Evolutionary conservation across 2,888 invertebrate species (phyloP), one percentile per base, ranked within the genome.

Genomic region (Orgyia antiqua): DNA sequence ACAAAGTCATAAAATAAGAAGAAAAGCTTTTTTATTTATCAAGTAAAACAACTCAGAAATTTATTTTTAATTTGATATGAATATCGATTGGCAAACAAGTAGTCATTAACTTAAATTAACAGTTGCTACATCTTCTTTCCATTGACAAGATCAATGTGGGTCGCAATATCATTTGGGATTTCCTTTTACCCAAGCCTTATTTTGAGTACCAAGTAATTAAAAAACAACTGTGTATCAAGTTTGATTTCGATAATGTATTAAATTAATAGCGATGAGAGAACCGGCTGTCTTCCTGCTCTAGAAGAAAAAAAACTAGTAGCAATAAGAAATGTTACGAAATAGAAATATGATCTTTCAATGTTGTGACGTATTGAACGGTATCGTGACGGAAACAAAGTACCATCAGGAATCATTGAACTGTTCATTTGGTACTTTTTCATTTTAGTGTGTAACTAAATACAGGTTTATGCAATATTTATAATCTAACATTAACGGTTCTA

Each of bases 221-320:
- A n/a, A n/a, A 64, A 51, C 45, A 35, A 27, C 49, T 50, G 51
- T 46, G 39, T 49, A 44, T 42, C 49, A 48, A 42, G 42, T 45
- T 43, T 40, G 39, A 51, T 45, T 50, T 50, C 44, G 46, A 56
- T 68, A 66, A 69, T 69, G 58, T 52, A 48, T 60, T 64, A 67
- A 68, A 70, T 71, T 68, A 67, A 67, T 58, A 60, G 54, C 51
- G 51, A 53, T 56, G 36, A 44, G 36, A 58, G 43, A 72, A 69
- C 67, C 58, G 61, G 68, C 57, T 35, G 27, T 35, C 56, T 71
- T 74, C 69, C 69, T 69, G 70, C 65, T 52, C 47, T 40, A 53
- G 36, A 56, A 60, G 54, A 60, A 49, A 43, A 48, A 42, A 56
- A 58, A 62, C 48, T 51, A 58, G 67, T 56, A 64, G 60, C 58